Percentiles rank a stretch among this genome's conserved stretches.
Evolutionary conservation across 2,113 vertebrate species (phyloP).

Genomic region (Diadophis punctatus): DNA sequence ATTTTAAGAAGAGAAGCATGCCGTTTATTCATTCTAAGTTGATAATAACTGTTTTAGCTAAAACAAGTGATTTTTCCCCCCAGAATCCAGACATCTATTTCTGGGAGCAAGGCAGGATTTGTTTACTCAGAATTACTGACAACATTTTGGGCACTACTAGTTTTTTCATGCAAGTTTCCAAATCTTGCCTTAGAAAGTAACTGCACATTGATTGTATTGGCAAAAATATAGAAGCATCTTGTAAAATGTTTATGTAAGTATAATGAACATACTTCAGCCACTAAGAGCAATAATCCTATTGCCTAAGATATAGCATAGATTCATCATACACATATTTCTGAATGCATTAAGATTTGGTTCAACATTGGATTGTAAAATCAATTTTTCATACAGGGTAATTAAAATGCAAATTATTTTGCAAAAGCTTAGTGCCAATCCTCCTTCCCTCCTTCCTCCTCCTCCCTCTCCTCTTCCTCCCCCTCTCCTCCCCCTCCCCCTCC

Average conservation of each 20-base stretch:
- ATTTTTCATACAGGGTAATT: slow-evolving; percentile 8
- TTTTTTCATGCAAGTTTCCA: neutral
- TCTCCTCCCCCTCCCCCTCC: rapidly evolving
- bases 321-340: neutral
- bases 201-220: neutral
- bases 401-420: neutral
- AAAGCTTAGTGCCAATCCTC: neutral
- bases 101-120: neutral
- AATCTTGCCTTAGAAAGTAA: neutral
- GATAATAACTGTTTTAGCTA: neutral
- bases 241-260: neutral
- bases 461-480: neutral
- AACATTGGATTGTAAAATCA: slow-evolving; percentile 3
- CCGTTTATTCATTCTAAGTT: neutral
- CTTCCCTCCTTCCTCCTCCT: neutral
- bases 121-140: neutral
- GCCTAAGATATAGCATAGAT: neutral
- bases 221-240: neutral
- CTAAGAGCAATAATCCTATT: slow-evolving; percentile 6
- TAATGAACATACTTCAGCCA: neutral
- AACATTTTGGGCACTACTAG: neutral
- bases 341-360: neutral
- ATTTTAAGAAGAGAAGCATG: neutral
- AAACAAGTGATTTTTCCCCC: neutral
- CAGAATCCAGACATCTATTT: neutral